Percentiles rank a stretch among this genome's conserved stretches.
These are phyloP conservation scores for Drosophila rubida DNA, from an alignment of 2,888 invertebrate genomes.

Conservation along the genomic window DNA sequence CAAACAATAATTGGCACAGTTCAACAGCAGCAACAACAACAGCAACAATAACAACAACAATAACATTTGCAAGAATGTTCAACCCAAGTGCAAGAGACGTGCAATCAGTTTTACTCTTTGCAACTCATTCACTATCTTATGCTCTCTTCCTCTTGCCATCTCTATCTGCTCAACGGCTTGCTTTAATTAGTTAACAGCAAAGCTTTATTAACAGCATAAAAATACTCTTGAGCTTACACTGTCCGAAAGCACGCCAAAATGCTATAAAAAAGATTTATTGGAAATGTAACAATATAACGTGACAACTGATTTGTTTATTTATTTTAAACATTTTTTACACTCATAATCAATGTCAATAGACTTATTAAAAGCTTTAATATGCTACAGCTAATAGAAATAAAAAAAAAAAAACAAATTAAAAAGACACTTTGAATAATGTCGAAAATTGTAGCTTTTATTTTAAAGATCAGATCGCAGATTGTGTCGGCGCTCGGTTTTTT, in stretches of 20 bases:
- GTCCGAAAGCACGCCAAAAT: neutral
- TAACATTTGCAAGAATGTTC: neutral
- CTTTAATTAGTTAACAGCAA: conserved; percentile 38
- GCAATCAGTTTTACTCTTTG: conserved; percentile 36
- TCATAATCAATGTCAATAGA: too few species aligned
- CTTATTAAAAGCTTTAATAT: too few species aligned
- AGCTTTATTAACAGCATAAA: conserved; percentile 26
- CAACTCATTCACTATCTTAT: conserved; percentile 15
- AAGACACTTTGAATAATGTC: too few species aligned
- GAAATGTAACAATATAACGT: neutral
- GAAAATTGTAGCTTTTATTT: too few species aligned
- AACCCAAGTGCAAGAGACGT: conserved; percentile 14
- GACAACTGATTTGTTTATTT: too few species aligned
- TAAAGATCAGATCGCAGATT: neutral
- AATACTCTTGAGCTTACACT: conserved; percentile 15
- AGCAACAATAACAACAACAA: conserved; percentile 16
- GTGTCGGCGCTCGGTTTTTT: neutral
- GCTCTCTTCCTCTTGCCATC: neutral
- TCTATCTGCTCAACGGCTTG: conserved; percentile 15
- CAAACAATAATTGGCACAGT: conserved; percentile 73
- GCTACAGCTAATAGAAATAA: too few species aligned
- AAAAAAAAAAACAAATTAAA: too few species aligned
- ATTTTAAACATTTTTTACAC: too few species aligned
- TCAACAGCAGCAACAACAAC: conserved; percentile 40
- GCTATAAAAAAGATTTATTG: neutral